Evolutionary conservation across 2,113 vertebrate species (phyloP).

Genomic region (Alaudala cheleensis): DNA sequence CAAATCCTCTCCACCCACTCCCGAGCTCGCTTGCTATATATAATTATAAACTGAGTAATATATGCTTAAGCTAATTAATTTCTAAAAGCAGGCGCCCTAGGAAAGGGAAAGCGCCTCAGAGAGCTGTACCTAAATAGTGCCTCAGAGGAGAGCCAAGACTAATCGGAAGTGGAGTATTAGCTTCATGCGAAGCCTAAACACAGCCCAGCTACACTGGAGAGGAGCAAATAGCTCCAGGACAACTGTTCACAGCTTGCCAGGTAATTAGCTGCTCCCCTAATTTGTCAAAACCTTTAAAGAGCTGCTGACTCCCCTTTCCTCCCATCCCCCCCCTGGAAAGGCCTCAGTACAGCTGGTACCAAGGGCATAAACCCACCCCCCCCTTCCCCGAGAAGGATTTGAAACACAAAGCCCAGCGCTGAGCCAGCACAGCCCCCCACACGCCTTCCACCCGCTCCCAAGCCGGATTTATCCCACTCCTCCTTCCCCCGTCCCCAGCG

Average conservation of each 20-base stretch:
- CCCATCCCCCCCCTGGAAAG: not conserved
- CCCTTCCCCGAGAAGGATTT: not conserved
- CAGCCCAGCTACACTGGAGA: not conserved
- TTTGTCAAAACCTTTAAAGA: slow-evolving; percentile 58
- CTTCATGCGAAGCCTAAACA: slow-evolving; percentile 36
- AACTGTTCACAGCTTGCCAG: slow-evolving; percentile 61
- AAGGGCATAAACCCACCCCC: not conserved
- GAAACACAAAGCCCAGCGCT: slow-evolving; percentile 34
- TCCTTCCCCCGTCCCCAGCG: not conserved
- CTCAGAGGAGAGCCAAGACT: slow-evolving; percentile 36
- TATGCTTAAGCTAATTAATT: slow-evolving; percentile 50
- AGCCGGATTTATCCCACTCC: slow-evolving; percentile 9
- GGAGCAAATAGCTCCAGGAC: slow-evolving; percentile 32
- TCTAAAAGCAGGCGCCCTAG: slow-evolving; percentile 56
- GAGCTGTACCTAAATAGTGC: slow-evolving; percentile 48
- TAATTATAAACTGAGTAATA: slow-evolving; percentile 51
- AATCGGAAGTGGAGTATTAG: slow-evolving; percentile 62
- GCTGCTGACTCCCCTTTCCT: not conserved
- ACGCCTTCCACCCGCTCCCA: not conserved
- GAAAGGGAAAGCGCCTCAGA: slow-evolving; percentile 53
- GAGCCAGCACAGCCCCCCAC: slow-evolving; percentile 10
- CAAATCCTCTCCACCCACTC: not conserved
- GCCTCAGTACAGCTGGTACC: not conserved
- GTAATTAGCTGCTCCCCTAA: slow-evolving; percentile 60
- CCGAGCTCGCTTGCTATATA: not conserved